Conservation (phyloP, 2,797 vertebrate species). For the Hemibagrus guttatus region DNA sequence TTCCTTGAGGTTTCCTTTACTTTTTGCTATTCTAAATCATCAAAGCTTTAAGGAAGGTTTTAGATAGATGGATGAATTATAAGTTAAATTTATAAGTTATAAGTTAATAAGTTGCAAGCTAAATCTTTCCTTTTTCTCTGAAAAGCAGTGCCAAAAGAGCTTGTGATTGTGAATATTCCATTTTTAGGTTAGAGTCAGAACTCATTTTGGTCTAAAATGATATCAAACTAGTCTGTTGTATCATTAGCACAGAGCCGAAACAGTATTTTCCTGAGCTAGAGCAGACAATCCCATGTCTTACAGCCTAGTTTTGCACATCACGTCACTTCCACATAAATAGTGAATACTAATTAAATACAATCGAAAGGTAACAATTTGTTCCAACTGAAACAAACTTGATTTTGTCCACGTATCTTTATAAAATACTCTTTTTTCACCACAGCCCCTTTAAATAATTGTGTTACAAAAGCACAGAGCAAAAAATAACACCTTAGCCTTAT, state of each 20-base stretch:
- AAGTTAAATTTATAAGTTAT: too few species aligned
- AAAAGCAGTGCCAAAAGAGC: background rate
- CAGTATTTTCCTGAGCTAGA: background rate
- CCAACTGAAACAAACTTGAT: background rate
- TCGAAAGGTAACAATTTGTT: background rate
- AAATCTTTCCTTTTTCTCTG: background rate
- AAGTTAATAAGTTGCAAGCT: too few species aligned
- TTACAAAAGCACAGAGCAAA: background rate
- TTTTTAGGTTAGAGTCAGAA: background rate
- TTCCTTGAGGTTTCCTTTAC: background rate
- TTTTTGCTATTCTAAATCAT: background rate
- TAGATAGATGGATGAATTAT: background rate
- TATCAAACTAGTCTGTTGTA: background rate
- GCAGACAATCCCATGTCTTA: background rate
- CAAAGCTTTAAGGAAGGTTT: background rate
- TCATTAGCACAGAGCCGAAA: background rate
- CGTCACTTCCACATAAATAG: background rate
- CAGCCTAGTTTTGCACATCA: background rate
- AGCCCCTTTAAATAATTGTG: background rate
- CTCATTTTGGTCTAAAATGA: background rate
- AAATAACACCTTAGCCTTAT: background rate
- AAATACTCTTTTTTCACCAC: background rate
- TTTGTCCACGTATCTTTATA: background rate
- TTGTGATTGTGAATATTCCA: background rate
- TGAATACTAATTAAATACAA: background rate